Evolutionary conservation across 2,113 vertebrate genomes (phyloP).

Genomic region (Zosterops pallidus): DNA sequence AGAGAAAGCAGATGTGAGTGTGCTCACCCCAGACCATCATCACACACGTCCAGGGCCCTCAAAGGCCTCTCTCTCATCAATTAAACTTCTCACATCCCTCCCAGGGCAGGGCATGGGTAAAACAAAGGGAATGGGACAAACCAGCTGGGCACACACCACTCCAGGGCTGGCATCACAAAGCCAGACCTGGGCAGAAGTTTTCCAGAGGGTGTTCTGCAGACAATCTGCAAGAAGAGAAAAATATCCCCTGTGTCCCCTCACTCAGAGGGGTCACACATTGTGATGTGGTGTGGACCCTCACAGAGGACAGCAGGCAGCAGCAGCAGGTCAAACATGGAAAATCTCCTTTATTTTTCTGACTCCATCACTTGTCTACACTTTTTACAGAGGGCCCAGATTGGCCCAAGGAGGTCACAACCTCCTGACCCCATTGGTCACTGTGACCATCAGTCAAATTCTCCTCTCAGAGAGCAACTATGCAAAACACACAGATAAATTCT

Average conservation of each 20-base stretch:
- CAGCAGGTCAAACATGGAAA: too few relatives aligned
- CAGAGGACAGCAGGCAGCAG: too few relatives aligned
- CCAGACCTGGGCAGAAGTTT: not conserved
- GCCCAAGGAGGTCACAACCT: too few relatives aligned
- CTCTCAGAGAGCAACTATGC: too few relatives aligned
- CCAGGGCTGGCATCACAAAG: not conserved
- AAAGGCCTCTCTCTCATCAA: not conserved
- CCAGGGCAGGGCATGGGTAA: not conserved
- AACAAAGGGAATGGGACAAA: fast-evolving
- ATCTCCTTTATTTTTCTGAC: too few relatives aligned
- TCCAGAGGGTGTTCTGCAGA: not conserved
- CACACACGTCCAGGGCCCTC: fast-evolving
- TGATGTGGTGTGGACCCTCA: too few relatives aligned
- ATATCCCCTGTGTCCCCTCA: fast-evolving
- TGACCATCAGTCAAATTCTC: too few relatives aligned
- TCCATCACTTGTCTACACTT: too few relatives aligned
- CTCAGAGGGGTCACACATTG: too few relatives aligned
- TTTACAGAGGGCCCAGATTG: too few relatives aligned
- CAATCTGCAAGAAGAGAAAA: not conserved
- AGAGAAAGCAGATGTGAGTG: not conserved
- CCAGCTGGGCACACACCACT: fast-evolving
- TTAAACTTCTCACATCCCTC: not conserved
- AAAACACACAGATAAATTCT: too few relatives aligned
- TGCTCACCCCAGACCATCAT: not conserved
- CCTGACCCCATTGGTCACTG: too few relatives aligned